Base-by-base conservation (phyloP, 2,113 vertebrate genomes). In the Ctenomys sociabilis region DNA sequence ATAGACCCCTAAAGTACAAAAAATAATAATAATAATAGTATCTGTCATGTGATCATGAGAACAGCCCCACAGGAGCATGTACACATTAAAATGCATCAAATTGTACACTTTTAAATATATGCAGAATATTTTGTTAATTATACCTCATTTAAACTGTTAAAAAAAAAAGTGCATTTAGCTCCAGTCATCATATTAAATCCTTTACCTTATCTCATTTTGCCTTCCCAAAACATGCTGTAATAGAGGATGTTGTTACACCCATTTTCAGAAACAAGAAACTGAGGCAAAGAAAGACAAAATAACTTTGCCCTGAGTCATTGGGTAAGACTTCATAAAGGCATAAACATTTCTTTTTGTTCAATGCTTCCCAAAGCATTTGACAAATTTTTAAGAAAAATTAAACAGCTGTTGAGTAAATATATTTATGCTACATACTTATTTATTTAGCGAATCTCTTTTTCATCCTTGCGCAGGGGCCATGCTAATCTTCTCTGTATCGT, bases 361-460 rank as follows among this genome's bases (percentile, higher is more conserved):
- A 82, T 32, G 64, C 24, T 96, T 95, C 45, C 78, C 80, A 68
- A 96, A 75, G 26, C 40, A 88, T 80, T 45, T 68, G 70, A 12
- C 57, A 7, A 68, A 66, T 86, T 95, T 88, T 95, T 45, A 59
- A 93, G 81, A 68, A 91, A 96, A 93, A 35, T 68, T 87, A 32
- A 93, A 89, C 61, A 80, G 40, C 40, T 70, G 30, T 89, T 45
- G 28, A 12, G 10, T 82, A 96, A 95, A 95, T 94, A 66, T 80
- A 85, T 93, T 80, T 89, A 84, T 35, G 52, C 84, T 45, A 28
- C 91, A 19, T 80, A 80, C 21, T 77, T 82, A 83, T 95, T 96
- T 95, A 75, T 68, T 93, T 83, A 96, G 93, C 49, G 93, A 87
- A 89, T 95, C 66, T 88, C 73, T 89, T 90, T 64, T 64, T 88